Conservation (phyloP, 2,113 vertebrate species). For the Emydocephalus ijimae region DNA sequence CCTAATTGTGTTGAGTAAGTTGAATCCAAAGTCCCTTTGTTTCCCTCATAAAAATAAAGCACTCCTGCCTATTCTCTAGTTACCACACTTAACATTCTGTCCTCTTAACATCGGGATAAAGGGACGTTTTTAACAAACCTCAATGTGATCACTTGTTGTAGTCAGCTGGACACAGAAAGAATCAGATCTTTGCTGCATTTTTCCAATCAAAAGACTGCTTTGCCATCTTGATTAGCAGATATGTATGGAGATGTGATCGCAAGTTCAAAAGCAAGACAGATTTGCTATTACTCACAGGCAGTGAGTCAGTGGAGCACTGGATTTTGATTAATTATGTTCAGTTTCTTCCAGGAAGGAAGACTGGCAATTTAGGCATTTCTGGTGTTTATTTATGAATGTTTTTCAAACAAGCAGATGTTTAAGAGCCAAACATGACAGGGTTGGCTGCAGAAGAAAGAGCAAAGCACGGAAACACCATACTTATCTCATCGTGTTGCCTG, state of each 20-base stretch:
- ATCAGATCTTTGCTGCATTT: background rate
- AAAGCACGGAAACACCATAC: constrained; percentile 38
- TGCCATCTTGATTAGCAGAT: background rate
- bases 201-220: background rate
- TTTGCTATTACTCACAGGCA: constrained; percentile 45
- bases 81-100: background rate
- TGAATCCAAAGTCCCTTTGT: background rate
- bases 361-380: constrained; percentile 38
- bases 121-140: background rate
- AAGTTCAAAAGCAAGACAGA: background rate
- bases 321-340: constrained; percentile 41
- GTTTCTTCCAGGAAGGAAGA: constrained; percentile 44
- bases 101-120: background rate
- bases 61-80: background rate
- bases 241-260: background rate
- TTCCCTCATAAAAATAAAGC: background rate
- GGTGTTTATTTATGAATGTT: constrained; percentile 52
- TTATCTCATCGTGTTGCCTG: constrained; percentile 48
- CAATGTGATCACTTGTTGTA: background rate
- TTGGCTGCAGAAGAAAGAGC: constrained; percentile 42
- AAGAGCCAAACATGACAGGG: constrained; percentile 25
- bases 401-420: constrained; percentile 48
- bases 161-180: background rate
- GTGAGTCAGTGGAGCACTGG: constrained; percentile 47
- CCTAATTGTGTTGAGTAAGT: background rate